These are phyloP conservation scores for Cebus imitator DNA, from an alignment of 2,113 vertebrate genomes.

Conservation along the genomic window DNA sequence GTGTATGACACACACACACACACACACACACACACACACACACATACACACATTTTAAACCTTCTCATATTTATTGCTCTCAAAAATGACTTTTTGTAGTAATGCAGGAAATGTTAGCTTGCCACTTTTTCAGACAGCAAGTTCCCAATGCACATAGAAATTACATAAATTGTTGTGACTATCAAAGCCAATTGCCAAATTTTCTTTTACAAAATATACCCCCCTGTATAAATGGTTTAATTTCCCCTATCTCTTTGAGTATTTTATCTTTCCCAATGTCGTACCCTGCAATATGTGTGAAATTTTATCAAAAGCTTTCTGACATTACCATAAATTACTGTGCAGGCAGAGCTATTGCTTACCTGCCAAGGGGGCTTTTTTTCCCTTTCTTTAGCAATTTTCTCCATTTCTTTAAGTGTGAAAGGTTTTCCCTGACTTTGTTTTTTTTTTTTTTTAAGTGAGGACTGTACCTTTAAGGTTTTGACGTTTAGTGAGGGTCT, in stretches of 20 bases:
- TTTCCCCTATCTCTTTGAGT: constrained; percentile 37
- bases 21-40: neutral
- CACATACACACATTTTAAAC: neutral
- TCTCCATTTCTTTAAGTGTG: constrained; percentile 40
- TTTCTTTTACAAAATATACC: constrained; percentile 53
- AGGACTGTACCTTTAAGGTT: constrained; percentile 7
- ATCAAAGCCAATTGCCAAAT: constrained; percentile 55
- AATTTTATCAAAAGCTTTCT: constrained; percentile 70
- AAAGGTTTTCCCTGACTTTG: constrained; percentile 59
- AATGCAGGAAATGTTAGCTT: constrained; percentile 8
- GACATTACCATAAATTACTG: constrained; percentile 67
- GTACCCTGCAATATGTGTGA: constrained; percentile 52
- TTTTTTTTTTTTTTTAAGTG: neutral
- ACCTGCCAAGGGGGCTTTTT: constrained; percentile 51
- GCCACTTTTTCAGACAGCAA: constrained; percentile 40
- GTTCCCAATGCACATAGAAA: neutral
- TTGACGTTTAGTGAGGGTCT: constrained; percentile 53
- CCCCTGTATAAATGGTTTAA: constrained; percentile 56
- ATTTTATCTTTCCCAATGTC: constrained; percentile 69
- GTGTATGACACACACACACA: no score
- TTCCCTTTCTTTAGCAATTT: constrained; percentile 70
- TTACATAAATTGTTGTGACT: constrained; percentile 46
- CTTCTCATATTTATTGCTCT: constrained; percentile 27
- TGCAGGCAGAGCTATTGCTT: constrained; percentile 58
- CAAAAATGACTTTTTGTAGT: constrained; percentile 49